A percentile compares a stretch with the other conserved stretches of the same genome.
Conservation (phyloP, 1,140 invertebrate genomes). For the Drosophila lacteicornis region DNA sequence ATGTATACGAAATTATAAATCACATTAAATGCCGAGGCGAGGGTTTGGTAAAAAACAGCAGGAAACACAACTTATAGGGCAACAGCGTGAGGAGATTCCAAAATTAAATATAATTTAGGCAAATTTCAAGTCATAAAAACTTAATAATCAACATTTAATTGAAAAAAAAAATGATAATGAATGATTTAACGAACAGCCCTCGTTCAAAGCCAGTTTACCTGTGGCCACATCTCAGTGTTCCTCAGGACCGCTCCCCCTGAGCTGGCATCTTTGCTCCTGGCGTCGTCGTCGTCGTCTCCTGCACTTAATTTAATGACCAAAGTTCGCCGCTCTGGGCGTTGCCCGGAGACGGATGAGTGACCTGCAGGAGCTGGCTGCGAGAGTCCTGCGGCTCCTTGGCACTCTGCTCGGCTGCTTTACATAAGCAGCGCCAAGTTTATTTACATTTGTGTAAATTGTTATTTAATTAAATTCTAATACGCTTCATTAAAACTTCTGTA, state of each 20-base stretch:
- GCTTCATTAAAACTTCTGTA: slow-evolving; percentile 78
- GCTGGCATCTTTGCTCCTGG: slow-evolving; percentile 10
- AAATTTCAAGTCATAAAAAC: too few species aligned
- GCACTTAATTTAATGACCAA: slow-evolving; percentile 81
- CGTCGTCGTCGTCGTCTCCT: slow-evolving; percentile 1
- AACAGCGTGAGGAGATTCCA: too few species aligned
- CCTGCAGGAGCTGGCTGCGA: slow-evolving; percentile 1
- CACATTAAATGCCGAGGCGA: slow-evolving; percentile 39
- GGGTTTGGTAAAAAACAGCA: too few species aligned
- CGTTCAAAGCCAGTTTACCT: neutral
- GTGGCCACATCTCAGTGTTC: neutral
- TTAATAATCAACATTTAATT: neutral
- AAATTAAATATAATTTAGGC: too few species aligned
- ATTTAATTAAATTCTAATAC: slow-evolving; percentile 83
- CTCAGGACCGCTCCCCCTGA: neutral
- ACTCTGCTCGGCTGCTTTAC: slow-evolving; percentile 41
- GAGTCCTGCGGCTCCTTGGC: neutral
- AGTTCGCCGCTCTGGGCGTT: slow-evolving; percentile 73
- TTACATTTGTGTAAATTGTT: slow-evolving; percentile 81
- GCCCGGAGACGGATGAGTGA: slow-evolving; percentile 36
- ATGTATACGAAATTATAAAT: slow-evolving; percentile 67
- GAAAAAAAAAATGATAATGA: too few species aligned
- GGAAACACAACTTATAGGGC: too few species aligned
- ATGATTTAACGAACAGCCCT: neutral
- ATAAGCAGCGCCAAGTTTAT: slow-evolving; percentile 64